Base-by-base conservation (phyloP, 92 coral and sea anemone species). In the Umimayanthus chanpuru region DNA sequence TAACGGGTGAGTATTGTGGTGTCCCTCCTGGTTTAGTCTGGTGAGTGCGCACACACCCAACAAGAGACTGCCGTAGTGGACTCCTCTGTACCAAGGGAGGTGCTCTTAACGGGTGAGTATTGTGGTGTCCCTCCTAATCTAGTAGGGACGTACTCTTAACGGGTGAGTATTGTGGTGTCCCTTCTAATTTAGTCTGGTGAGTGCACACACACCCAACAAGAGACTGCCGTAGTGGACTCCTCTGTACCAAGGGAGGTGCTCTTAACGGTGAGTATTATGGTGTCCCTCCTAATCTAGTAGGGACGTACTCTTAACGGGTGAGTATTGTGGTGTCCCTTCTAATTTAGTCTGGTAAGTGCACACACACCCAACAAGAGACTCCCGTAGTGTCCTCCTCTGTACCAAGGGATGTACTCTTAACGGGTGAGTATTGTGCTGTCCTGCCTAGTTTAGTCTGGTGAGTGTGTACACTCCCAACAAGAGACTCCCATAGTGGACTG, bases 1-100 rank as follows among this genome's bases (percentile, higher is more conserved):
- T 91, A 39, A 88, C 93, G 64, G 93, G 93, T 91, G 26, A 73
- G 92, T 58, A 36, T 85, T 53, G 70, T 53, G 80, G 14, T 28
- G 14, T 55, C 49, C n/a, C n/a, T n/a, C n/a, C 7, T 40, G 23
- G 29, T 61, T 2, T 26, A 41, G 61, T 55, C 41, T 16, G 61
- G 14, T 2, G 47, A 43, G 11, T 20, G 18, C 18, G 68, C 40
- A 0, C 5, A 20, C 41, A n/a, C 9, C 15, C 81, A 55, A 44
- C 58, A n/a, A 68, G 75, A 47, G 6, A 89, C 92, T 2, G 85
- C 90, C 55, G 55, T 32, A 2, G 32, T 75, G 66, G 43, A 29
- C 32, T 49, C 61, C 6, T 76, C 81, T 77, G 70, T 77, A 41
- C 91, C 89, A 16, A 89, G 41, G 38, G 91, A n/a, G n/a, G n/a